Percentiles rank a stretch among this genome's conserved stretches.
phyloP scores from a whole-genome alignment of 2,113 vertebrate genomes.

The Sorex fumeus region DNA sequence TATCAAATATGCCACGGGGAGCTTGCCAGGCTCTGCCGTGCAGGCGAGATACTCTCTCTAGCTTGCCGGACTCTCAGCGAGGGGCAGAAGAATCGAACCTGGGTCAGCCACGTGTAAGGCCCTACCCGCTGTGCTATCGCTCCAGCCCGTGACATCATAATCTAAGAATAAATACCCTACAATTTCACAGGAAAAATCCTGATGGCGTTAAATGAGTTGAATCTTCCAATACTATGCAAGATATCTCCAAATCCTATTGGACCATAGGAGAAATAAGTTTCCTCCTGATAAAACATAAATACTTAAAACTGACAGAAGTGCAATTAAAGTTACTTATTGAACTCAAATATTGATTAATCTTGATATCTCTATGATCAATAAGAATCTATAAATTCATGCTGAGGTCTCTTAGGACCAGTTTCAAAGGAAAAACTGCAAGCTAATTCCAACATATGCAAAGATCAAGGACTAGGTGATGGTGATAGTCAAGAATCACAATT shows the following conservation, averaged over 20 bases:
- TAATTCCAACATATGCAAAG: conserved; percentile 26
- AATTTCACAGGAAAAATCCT: conserved; percentile 53
- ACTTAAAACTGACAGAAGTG: conserved; percentile 18
- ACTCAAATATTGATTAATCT: conserved; percentile 33
- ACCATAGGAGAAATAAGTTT: conserved; percentile 4
- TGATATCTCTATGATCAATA: neutral
- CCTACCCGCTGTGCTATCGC: no score
- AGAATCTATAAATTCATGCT: conserved; percentile 5
- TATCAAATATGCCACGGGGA: no score
- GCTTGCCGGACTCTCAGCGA: no score
- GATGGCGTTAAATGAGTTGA: neutral
- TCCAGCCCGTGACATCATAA: no score
- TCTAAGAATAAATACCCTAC: conserved; percentile 22
- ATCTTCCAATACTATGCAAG: neutral
- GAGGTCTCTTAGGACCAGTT: neutral
- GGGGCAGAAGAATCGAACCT: no score
- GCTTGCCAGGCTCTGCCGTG: no score
- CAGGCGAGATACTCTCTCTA: no score
- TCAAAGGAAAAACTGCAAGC: conserved; percentile 5
- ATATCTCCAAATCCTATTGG: conserved; percentile 27
- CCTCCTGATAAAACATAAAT: conserved; percentile 20
- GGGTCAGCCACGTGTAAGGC: no score
- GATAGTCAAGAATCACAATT: conserved; percentile 39
- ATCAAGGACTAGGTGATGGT: neutral
- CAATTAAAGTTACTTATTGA: conserved; percentile 7